Conservation (phyloP, 2,888 invertebrate species). For the Philaethria dido region DNA sequence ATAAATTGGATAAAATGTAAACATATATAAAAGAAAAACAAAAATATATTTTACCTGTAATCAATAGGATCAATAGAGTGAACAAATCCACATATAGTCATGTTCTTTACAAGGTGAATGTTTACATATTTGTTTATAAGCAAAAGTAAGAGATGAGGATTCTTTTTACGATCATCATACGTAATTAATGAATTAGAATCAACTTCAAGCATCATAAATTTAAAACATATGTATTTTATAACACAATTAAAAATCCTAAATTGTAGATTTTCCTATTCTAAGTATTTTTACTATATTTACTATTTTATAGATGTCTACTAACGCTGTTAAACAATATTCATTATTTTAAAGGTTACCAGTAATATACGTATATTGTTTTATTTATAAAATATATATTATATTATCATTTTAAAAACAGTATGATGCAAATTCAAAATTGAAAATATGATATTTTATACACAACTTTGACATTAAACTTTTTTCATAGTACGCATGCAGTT, state of each 20-base stretch:
- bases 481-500: too few relatives aligned
- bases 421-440: not conserved
- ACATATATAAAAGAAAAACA: not conserved
- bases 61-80: conserved; percentile 71
- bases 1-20: not conserved
- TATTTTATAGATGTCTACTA: not conserved
- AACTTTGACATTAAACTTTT: not conserved
- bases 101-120: conserved; percentile 59
- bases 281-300: not conserved
- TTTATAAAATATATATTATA: not conserved
- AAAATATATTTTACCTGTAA: conserved; percentile 56
- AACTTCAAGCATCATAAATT: conserved; percentile 24
- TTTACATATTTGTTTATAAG: conserved; percentile 64
- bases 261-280: not conserved
- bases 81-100: conserved; percentile 59
- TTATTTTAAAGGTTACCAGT: not conserved
- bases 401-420: not conserved
- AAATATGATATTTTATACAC: too few relatives aligned
- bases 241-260: not conserved
- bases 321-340: not conserved
- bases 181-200: conserved; percentile 21
- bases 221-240: not conserved
- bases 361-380: too few relatives aligned
- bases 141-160: conserved; percentile 50
- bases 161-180: conserved; percentile 47